Base-by-base conservation (phyloP, 1,140 invertebrate species). In the Wasmannia auropunctata region DNA sequence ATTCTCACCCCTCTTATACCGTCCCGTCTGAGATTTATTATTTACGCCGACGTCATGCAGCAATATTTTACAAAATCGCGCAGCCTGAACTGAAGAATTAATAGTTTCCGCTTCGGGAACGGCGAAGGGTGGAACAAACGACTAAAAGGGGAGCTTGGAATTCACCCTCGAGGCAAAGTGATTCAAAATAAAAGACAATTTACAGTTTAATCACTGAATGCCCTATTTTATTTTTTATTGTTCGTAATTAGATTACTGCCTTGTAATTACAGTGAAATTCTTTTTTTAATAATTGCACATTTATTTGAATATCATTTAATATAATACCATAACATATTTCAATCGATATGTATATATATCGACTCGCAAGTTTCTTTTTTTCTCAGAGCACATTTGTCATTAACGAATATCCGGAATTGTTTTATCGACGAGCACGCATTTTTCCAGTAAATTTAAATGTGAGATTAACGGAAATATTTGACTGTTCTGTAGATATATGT, bases 401-500 rank as follows among this genome's bases (percentile, higher is more conserved):
- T 81, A 81, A 81, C 49, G 37, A 81, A 81, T 81, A 70, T 31
- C 19, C n/a, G 31, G n/a, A 83, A 83, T 83, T 58, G 54, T 74
- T 83, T 83, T 83, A 37, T 37, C 19, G 22, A 10, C 22, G 34
- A 16, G 5, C 34, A 31, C 22, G 67, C 6, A 83, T 83, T 83
- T 83, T 72, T 83, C 67, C n/a, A 58, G n/a, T 83, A 58, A n/a
- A 72, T 83, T 83, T 46, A 83, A 83, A 83, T 31, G 25, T 43
- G 51, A 72, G 69, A 60, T 83, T 74, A 83, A 81, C 28, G 25
- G 25, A 72, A 83, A 72, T 81, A 81, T 83, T 74, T 72, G 67
- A 51, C 37, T 58, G 10, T 31, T 11, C 25, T 5, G n/a, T 54
- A 37, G 19, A 67, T 69, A n/a, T n/a, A n/a, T n/a, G 25, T 25